These are phyloP conservation scores for Nematopogon swammerdamellus DNA, from an alignment of 2,888 invertebrate genomes.

Conservation along the genomic window DNA sequence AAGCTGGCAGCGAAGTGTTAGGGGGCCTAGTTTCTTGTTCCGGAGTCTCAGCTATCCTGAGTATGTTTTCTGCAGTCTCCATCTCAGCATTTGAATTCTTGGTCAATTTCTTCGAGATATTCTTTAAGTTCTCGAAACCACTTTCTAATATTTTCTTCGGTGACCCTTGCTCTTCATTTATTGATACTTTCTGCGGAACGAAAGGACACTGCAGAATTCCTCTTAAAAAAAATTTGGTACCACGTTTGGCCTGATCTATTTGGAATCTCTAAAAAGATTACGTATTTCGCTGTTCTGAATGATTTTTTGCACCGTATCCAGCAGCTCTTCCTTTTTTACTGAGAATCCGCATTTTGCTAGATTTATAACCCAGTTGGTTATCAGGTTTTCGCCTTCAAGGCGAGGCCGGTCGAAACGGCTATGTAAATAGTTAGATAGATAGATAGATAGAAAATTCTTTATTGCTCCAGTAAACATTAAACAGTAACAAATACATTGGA, in stretches of 20 bases:
- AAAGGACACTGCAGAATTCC: background rate
- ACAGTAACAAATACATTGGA: no score
- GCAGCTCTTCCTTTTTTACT: constrained; percentile 5
- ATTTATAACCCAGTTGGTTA: constrained; percentile 10
- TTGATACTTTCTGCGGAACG: constrained; percentile 2
- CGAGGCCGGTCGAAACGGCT: no score
- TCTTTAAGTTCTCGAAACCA: constrained; percentile 3
- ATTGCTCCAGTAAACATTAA: no score
- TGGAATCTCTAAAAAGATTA: no score
- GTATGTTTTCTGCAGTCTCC: no score
- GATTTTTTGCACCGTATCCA: background rate
- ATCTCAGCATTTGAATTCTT: no score
- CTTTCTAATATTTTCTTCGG: constrained; percentile 2
- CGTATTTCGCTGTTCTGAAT: no score
- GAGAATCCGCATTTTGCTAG: constrained; percentile 6
- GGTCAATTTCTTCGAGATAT: background rate
- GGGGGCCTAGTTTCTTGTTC: no score
- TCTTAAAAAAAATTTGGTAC: constrained; percentile 1
- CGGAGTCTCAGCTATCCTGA: no score
- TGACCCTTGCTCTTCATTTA: background rate
- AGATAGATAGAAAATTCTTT: no score
- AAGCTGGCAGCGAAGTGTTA: no score
- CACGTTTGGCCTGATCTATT: background rate
- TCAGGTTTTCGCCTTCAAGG: constrained; percentile 11
- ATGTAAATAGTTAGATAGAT: no score